These are phyloP conservation scores for Pocota personata DNA, from an alignment of 2,888 invertebrate species.

Conservation along the genomic window DNA sequence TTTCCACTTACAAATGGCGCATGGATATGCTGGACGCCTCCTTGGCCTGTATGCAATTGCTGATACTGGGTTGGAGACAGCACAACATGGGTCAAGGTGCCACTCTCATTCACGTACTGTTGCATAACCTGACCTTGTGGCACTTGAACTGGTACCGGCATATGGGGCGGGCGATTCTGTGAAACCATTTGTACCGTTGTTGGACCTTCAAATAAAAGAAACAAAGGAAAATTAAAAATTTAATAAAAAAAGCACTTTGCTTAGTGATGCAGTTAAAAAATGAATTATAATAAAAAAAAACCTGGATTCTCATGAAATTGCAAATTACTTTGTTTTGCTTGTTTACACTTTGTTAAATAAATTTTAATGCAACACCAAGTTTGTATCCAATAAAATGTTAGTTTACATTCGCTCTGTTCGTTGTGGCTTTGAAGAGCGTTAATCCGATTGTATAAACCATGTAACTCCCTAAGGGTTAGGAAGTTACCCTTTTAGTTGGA, in stretches of 20 bases:
- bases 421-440: not conserved
- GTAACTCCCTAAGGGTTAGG: not conserved
- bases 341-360: not conserved
- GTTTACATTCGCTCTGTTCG: too few relatives aligned
- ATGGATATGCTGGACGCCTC: constrained; percentile 84
- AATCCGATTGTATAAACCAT: not conserved
- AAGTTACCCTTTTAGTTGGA: not conserved
- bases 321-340: not conserved
- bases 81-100: constrained; percentile 94
- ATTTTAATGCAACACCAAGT: not conserved
- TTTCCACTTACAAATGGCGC: constrained; percentile 86
- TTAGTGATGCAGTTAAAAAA: constrained; percentile 1
- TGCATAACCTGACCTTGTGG: constrained; percentile 95
- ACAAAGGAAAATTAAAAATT: constrained; percentile 70
- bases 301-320: not conserved
- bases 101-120: constrained; percentile 95
- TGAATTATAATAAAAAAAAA: not conserved
- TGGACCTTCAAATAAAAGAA: constrained; percentile 86
- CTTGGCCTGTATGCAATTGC: constrained; percentile 82
- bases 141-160: constrained; percentile 95
- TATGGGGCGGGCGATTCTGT: constrained; percentile 89
- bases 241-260: constrained; percentile 6
- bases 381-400: not conserved
- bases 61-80: constrained; percentile 89
- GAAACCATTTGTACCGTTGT: constrained; percentile 94